A percentile compares a stretch with the other conserved stretches of the same genome.
phyloP scores from a whole-genome alignment of 2,113 vertebrate genomes.

The Hydropotes inermis region DNA sequence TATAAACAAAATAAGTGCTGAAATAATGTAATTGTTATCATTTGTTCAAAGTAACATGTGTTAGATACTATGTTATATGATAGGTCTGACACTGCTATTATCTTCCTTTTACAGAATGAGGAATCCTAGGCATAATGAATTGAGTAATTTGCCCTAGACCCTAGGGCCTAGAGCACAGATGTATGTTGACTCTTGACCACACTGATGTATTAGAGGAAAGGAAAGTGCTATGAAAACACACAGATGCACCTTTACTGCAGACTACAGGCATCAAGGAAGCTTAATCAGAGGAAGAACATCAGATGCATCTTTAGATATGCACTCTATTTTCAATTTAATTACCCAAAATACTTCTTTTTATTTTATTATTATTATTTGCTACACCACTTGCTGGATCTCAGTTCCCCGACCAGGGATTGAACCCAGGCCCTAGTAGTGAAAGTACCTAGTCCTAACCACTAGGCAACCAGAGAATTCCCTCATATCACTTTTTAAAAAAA shows the following conservation, averaged over 20 bases:
- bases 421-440: background rate
- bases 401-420: background rate
- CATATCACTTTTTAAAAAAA: background rate
- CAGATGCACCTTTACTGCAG: background rate
- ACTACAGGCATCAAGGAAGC: background rate
- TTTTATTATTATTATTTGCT: background rate
- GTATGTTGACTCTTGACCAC: background rate
- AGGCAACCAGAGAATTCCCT: background rate
- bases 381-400: background rate
- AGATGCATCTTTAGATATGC: background rate
- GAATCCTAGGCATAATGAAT: background rate
- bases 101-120: background rate
- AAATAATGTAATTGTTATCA: background rate
- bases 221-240: background rate
- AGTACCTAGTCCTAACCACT: background rate
- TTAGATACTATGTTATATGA: background rate
- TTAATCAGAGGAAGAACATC: background rate
- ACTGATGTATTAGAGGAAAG: background rate
- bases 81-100: background rate
- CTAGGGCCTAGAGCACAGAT: background rate
- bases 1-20: background rate
- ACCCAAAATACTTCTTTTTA: background rate
- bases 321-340: background rate
- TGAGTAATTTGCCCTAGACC: background rate
- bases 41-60: background rate